phyloP scores from a whole-genome alignment of 2,797 vertebrate genomes.

The Brotula barbata region DNA sequence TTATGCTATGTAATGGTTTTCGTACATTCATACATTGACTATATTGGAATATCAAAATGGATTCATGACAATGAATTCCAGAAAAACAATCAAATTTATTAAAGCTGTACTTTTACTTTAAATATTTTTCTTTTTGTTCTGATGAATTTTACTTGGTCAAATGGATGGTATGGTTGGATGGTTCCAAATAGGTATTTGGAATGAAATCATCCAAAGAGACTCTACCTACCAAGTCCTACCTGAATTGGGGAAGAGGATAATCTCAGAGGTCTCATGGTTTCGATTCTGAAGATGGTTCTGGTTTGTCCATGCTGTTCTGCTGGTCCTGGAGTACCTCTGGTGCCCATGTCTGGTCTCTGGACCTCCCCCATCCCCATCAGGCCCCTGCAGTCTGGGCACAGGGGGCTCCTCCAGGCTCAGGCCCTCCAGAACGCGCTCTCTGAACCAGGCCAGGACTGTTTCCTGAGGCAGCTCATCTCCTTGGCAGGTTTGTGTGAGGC shows the following conservation, averaged over 20 bases:
- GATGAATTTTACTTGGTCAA: no score
- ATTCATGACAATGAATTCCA: no score
- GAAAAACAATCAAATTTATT: no score
- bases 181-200: neutral
- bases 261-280: constrained; percentile 76
- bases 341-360: neutral
- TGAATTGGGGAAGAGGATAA: constrained; percentile 87
- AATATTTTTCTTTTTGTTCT: no score
- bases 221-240: constrained; percentile 80
- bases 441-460: constrained; percentile 70
- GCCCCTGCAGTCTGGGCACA: neutral
- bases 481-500: constrained; percentile 41
- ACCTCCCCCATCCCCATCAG: neutral
- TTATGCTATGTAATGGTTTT: no score
- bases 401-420: constrained; percentile 71
- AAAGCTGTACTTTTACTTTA: no score
- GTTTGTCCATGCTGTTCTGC: constrained; percentile 36
- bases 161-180: no score
- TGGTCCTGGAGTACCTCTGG: constrained; percentile 13
- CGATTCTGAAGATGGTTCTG: neutral
- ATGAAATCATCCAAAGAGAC: neutral
- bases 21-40: no score
- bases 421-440: constrained; percentile 63
- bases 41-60: no score
- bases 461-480: constrained; percentile 60